A percentile compares a stretch with the other conserved stretches of the same genome.
These are phyloP conservation scores for Drosophila anomelani DNA, from an alignment of 2,888 invertebrate genomes.

Conservation along the genomic window DNA sequence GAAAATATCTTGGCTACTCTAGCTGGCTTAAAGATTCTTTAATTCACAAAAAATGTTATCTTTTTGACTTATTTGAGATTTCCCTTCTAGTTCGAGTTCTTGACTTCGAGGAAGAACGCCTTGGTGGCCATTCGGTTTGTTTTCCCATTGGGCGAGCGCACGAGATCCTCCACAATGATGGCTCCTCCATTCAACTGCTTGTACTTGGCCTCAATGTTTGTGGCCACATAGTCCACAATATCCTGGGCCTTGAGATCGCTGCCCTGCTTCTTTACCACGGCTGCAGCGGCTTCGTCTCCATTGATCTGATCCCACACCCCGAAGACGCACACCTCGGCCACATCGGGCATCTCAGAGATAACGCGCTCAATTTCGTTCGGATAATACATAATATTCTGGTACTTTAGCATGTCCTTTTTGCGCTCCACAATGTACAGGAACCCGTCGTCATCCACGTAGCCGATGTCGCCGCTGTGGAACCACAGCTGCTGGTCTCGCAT, in stretches of 20 bases:
- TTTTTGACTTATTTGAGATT: not conserved
- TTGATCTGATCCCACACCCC: slow-evolving; percentile 69
- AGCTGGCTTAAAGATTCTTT: too few relatives aligned
- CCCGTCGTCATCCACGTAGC: slow-evolving; percentile 79
- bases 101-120: slow-evolving; percentile 50
- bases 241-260: slow-evolving; percentile 64
- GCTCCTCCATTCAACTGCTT: slow-evolving; percentile 76
- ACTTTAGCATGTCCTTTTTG: slow-evolving; percentile 75
- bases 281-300: slow-evolving; percentile 76
- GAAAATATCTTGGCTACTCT: not conserved
- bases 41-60: not conserved
- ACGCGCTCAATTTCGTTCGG: slow-evolving; percentile 76
- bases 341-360: slow-evolving; percentile 67
- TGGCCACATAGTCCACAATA: slow-evolving; percentile 66
- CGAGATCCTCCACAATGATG: slow-evolving; percentile 69
- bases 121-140: slow-evolving; percentile 56
- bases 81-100: slow-evolving; percentile 8
- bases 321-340: slow-evolving; percentile 74
- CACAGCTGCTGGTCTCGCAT: slow-evolving; percentile 74
- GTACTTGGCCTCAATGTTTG: slow-evolving; percentile 55
- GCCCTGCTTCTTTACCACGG: slow-evolving; percentile 58
- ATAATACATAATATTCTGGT: slow-evolving; percentile 70
- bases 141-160: slow-evolving; percentile 72
- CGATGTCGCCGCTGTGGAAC: slow-evolving; percentile 80
- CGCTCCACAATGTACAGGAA: slow-evolving; percentile 74